Evolutionary conservation across 2,113 vertebrate genomes (phyloP).

Genomic region (Syngnathus typhle): DNA sequence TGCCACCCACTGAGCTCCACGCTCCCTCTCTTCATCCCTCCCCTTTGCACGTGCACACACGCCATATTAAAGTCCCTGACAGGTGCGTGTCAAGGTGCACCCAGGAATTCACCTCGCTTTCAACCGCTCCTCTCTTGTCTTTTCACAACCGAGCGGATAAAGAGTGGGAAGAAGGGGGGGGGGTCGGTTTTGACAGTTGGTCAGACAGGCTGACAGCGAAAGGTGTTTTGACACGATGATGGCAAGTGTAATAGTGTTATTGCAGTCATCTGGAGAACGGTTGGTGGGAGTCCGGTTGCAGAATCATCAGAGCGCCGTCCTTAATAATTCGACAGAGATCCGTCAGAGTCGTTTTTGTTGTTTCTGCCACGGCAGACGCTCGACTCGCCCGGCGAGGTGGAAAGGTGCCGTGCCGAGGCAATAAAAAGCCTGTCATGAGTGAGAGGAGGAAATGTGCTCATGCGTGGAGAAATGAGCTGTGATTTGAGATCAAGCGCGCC

Average conservation of each 20-base stretch:
- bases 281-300: slow-evolving; percentile 34
- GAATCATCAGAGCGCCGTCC: slow-evolving; percentile 39
- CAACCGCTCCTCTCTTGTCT: slow-evolving; percentile 19
- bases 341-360: slow-evolving; percentile 10
- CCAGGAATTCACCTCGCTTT: slow-evolving; percentile 51
- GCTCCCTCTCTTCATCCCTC: slow-evolving; percentile 13
- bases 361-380: background rate
- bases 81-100: slow-evolving; percentile 66
- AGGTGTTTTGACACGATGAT: slow-evolving; percentile 56
- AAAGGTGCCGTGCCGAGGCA: slow-evolving; percentile 4
- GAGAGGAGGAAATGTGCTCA: slow-evolving; percentile 7
- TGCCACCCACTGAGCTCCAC: slow-evolving; percentile 70
- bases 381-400: background rate
- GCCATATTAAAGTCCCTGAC: slow-evolving; percentile 42
- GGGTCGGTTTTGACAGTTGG: slow-evolving; percentile 54
- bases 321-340: slow-evolving; percentile 37
- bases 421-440: slow-evolving; percentile 1
- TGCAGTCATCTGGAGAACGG: slow-evolving; percentile 54
- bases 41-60: slow-evolving; percentile 25
- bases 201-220: slow-evolving; percentile 51
- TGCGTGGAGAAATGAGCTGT: background rate
- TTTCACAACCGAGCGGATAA: background rate
- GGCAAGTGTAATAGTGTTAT: slow-evolving; percentile 59
- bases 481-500: background rate
- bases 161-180: background rate